Conservation (phyloP, 1,140 invertebrate genomes). For the Heliconius nattereri region DNA sequence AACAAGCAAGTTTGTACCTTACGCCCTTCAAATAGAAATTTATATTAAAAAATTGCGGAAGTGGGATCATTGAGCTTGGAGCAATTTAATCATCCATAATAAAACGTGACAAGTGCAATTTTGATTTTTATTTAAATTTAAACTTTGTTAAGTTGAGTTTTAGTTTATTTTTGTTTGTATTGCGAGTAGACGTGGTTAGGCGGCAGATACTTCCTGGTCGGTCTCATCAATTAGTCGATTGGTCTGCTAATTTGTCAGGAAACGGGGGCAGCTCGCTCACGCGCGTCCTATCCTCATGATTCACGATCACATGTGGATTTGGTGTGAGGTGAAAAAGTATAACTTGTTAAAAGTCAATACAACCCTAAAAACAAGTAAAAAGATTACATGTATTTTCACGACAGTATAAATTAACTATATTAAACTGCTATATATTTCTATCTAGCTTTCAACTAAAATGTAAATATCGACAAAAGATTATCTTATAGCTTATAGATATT, state of each 20-base stretch:
- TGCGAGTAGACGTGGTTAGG: constrained; percentile 40
- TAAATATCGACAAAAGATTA: too few relatives aligned
- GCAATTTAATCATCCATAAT: constrained; percentile 56
- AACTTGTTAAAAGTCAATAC: neutral
- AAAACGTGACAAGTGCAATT: constrained; percentile 49
- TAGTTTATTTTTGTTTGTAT: constrained; percentile 29
- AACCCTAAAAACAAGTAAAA: constrained; percentile 15
- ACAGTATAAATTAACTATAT: too few relatives aligned
- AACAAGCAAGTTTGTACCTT: constrained; percentile 44
- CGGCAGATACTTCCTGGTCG: constrained; percentile 71
- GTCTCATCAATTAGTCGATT: constrained; percentile 74
- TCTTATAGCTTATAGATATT: too few relatives aligned
- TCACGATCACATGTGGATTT: constrained; percentile 39
- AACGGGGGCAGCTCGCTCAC: constrained; percentile 68
- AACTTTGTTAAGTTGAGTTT: constrained; percentile 25
- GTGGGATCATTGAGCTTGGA: constrained; percentile 77
- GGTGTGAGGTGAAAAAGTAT: constrained; percentile 30
- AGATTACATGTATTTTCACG: too few relatives aligned
- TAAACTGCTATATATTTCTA: too few relatives aligned
- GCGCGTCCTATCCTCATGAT: constrained; percentile 53
- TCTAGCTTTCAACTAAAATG: too few relatives aligned
- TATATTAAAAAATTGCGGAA: constrained; percentile 52
- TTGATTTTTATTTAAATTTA: constrained; percentile 31
- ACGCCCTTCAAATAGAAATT: constrained; percentile 42
- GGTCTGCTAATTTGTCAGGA: constrained; percentile 73